Conservation (phyloP, 2,888 invertebrate genomes). For the Nymphalis polychloros region DNA sequence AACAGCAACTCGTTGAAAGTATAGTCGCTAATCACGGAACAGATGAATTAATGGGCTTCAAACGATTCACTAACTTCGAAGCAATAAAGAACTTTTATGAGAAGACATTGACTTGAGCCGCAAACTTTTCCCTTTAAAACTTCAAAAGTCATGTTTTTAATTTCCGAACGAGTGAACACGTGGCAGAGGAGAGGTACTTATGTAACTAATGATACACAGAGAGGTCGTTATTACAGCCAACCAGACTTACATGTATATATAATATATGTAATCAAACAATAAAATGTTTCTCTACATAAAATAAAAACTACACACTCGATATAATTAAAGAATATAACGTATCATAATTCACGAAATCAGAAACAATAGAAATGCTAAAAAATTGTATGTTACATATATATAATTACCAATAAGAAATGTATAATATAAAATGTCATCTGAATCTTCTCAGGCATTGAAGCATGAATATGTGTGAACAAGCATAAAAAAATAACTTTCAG, state of each 20-base stretch:
- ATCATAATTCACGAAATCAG: no score
- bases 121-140: conserved; percentile 64
- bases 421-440: no score
- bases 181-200: conserved; percentile 48
- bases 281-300: no score
- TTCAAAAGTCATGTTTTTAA: conserved; percentile 72
- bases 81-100: conserved; percentile 47
- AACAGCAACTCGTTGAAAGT: conserved; percentile 13
- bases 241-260: background rate
- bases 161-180: conserved; percentile 70
- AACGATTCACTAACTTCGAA: conserved; percentile 36
- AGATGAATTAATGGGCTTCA: conserved; percentile 34
- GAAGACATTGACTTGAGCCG: conserved; percentile 48
- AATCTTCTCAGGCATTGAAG: no score
- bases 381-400: no score
- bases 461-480: no score
- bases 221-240: conserved; percentile 27
- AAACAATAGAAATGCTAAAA: no score
- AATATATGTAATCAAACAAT: no score
- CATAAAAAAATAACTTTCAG: no score
- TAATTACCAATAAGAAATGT: no score
- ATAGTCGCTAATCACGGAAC: conserved; percentile 31
- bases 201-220: conserved; percentile 49
- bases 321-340: no score
- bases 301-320: no score